Evolutionary conservation across 2,113 vertebrate species (phyloP).

Genomic region (Ammodytes marinus): DNA sequence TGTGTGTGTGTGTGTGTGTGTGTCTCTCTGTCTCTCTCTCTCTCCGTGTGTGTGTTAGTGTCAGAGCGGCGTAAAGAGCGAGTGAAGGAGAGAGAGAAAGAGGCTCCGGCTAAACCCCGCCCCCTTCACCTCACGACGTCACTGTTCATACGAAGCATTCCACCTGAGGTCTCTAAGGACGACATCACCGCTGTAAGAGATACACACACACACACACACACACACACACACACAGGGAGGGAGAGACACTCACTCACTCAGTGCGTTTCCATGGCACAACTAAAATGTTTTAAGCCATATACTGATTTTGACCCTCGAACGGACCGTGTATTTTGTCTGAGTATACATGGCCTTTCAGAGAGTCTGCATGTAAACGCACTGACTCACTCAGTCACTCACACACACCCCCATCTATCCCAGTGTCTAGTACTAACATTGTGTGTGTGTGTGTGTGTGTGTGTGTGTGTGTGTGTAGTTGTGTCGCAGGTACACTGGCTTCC

Average conservation of each 20-base stretch:
- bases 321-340: no score
- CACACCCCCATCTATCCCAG: background rate
- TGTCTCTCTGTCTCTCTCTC: background rate
- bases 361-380: no score
- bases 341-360: no score
- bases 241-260: background rate
- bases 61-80: slow-evolving; percentile 73
- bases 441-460: no score
- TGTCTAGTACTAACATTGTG: background rate
- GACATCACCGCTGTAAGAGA: slow-evolving; percentile 90
- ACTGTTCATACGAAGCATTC: slow-evolving; percentile 92
- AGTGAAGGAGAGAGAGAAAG: slow-evolving; percentile 71
- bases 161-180: slow-evolving; percentile 90
- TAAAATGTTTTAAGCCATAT: no score
- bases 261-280: no score
- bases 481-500: slow-evolving; percentile 90
- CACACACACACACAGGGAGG: background rate
- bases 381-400: slow-evolving; percentile 9
- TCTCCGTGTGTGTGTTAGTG: background rate
- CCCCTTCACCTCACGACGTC: slow-evolving; percentile 93
- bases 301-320: no score
- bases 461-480: slow-evolving; percentile 83
- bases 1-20: slow-evolving; percentile 10
- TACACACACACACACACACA: slow-evolving; percentile 22
- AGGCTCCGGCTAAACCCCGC: slow-evolving; percentile 86